phyloP scores from a whole-genome alignment of 2,888 invertebrate species.

The Ceraclea dissimilis region DNA sequence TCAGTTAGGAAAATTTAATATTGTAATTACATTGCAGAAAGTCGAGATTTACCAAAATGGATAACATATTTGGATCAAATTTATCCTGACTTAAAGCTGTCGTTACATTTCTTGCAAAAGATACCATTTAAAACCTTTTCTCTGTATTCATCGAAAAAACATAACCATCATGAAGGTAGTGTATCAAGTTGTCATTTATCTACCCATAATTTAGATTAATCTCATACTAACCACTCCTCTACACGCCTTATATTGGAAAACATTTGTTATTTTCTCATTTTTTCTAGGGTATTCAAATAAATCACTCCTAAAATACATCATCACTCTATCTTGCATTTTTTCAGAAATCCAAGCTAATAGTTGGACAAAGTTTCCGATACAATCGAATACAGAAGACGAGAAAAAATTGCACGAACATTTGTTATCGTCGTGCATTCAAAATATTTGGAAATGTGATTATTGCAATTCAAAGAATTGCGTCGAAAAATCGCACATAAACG shows the following conservation, averaged over 20 bases:
- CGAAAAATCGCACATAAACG: background rate
- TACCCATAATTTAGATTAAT: too few relatives aligned
- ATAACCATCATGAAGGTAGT: background rate
- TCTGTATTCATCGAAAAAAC: background rate
- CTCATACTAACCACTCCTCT: too few relatives aligned
- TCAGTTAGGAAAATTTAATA: too few relatives aligned
- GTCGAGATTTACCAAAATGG: background rate
- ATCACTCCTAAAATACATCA: too few relatives aligned
- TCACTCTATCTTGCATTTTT: too few relatives aligned
- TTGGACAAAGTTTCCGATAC: background rate
- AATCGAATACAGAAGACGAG: conserved; percentile 8
- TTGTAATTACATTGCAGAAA: background rate
- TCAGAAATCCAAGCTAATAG: background rate
- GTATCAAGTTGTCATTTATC: too few relatives aligned
- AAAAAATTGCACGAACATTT: conserved; percentile 7
- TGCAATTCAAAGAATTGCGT: background rate
- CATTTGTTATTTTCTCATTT: too few relatives aligned
- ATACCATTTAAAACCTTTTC: background rate
- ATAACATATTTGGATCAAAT: background rate
- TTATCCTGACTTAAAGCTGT: background rate
- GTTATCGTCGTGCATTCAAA: background rate
- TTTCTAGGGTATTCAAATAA: too few relatives aligned
- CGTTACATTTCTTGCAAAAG: background rate
- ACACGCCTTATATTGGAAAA: too few relatives aligned
- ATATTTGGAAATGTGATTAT: conserved; percentile 6